Evolutionary conservation across 2,797 vertebrate genomes (phyloP), one percentile per base, ranked within the genome.

Genomic region (Naso thynnoides): DNA sequence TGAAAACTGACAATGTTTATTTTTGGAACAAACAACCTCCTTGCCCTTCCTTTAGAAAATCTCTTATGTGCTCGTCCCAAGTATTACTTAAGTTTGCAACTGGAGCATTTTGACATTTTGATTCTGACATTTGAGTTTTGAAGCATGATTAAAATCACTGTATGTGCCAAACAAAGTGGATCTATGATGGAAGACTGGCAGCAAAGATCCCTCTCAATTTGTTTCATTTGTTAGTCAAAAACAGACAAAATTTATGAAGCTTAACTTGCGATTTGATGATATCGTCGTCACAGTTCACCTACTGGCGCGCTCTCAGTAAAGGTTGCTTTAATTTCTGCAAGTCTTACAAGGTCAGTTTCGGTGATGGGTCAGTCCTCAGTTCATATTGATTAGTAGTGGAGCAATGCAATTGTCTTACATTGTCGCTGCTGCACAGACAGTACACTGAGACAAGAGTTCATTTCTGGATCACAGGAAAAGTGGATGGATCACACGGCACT

Each of bases 161-260:
- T 19, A 45, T 70, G 10, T 16, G 16, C 53, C 3, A 80, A 73
- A 76, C 16, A 55, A 49, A 67, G 44, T n/a, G 1, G 6, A 62
- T 53, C 33, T 26, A 48, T 19, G 59, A 66, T 0, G 8, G 23
- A 27, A 61, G 24, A 15, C 10, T 10, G 53, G 49, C 42, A 48
- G 8, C 44, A 19, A 41, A 50, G 42, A 69, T 45, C 29, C 42
- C 26, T 64, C 31, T 66, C 1, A 3, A 73, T 78, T 81, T 76
- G 79, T 84, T 80, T 71, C 24, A 70, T 70, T 59, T 39, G 15
- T 70, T 50, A 66, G n/a, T 73, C 24, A 62, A 76, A 81, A 59
- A 42, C 49, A 77, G 48, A 72, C 38, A 74, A 29, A 64, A 44
- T 14, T 2, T 31, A 61, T 57, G 53, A 65, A 65, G 48, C 36